phyloP scores from a whole-genome alignment of 2,888 invertebrate genomes.

The Malachius bipustulatus region DNA sequence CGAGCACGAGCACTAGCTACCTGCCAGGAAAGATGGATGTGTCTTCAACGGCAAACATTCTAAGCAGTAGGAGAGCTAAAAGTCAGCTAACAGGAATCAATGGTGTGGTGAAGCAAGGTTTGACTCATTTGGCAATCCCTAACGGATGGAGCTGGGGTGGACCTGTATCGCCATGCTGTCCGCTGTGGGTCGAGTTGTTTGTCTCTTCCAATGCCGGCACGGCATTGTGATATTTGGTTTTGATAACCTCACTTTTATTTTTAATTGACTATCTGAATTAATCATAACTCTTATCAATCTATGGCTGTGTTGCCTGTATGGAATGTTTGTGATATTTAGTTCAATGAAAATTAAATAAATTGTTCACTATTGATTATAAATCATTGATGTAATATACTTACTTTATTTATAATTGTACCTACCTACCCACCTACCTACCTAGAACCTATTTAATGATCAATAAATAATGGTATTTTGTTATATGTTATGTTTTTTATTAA shows the following conservation, averaged over 20 bases:
- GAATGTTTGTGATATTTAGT: conserved; percentile 15
- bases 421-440: no score
- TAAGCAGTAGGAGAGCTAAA: conserved; percentile 24
- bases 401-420: no score
- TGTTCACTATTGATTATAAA: no score
- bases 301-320: conserved; percentile 17
- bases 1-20: conserved; percentile 25
- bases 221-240: conserved; percentile 30
- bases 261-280: conserved; percentile 19
- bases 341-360: no score
- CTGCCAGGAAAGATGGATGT: conserved; percentile 7
- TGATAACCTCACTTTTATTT: conserved; percentile 22
- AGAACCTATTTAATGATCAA: no score
- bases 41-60: conserved; percentile 21
- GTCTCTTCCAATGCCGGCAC: conserved; percentile 24
- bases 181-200: conserved; percentile 62
- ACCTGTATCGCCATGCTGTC: conserved; percentile 59
- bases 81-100: conserved; percentile 41
- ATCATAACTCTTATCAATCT: conserved; percentile 9
- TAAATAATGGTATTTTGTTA: no score
- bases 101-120: conserved; percentile 56
- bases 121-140: conserved; percentile 67
- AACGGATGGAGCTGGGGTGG: conserved; percentile 80
- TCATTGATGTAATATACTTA: no score
- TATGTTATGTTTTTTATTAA: no score